Evolutionary conservation across 2,113 vertebrate genomes (phyloP), one percentile per base, ranked within the genome.

Genomic region (Ciconia stormi): DNA sequence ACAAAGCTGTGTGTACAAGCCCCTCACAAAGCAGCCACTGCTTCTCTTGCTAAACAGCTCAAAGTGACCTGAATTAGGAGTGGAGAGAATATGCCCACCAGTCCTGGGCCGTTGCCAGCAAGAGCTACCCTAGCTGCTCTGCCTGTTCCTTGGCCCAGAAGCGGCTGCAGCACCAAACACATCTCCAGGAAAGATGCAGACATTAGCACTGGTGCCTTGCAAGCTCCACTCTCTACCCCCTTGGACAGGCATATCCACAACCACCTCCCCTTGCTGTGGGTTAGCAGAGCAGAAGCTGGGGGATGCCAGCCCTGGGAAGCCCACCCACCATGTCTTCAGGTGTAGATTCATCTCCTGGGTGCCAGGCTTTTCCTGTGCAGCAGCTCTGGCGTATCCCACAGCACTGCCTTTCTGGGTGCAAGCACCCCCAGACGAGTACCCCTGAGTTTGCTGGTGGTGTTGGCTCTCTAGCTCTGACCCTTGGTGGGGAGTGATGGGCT

Each of bases 231-330:
- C 55, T 30, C 19, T 46, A 29, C 16, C 11, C 27, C 40, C 16
- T n/a, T 26, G 36, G 50, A 13, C 17, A 6, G 26, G 36, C 16
- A 2, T 20, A 49, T 16, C 29, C 83, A 50, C 70, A 47, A 5
- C 42, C 36, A 38, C 26, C 47, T 47, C 52, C 38, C 67, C 83
- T 42, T 0, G 0, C 17, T 2, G 5, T 4, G 16, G 34, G 32
- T 3, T n/a, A 40, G 56, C 50, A 66, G 52, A 71, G 50, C 44
- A 88, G 62, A 23, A n/a, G 8, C 2, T 59, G 72, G 61, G 88
- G 55, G 49, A 34, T 77, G 42, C 52, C 69, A 71, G 73, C 67
- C 38, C 36, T 46, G 34, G 32, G 9, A 46, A 71, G 47, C 61
- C 50, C 72, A 30, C 26, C 34, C 11, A 7, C 40, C 2, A 3